Conservation (phyloP, 2,113 vertebrate genomes). For the Centropus bengalensis region DNA sequence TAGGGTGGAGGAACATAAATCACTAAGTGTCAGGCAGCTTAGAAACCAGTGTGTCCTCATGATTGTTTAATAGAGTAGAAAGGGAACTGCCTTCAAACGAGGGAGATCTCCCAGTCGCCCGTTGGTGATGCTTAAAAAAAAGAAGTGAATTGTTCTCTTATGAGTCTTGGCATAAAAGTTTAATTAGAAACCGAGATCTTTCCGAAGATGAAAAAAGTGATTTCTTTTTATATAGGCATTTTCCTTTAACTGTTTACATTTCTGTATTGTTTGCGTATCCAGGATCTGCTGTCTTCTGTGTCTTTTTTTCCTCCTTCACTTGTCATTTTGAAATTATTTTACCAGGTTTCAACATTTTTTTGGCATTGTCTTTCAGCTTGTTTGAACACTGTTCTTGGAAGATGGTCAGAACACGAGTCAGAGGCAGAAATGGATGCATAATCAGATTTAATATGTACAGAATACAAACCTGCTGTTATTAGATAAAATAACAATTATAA, state of each 20-base stretch:
- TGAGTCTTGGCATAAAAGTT: slow-evolving; percentile 50
- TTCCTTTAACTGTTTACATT: background rate
- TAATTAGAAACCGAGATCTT: slow-evolving; percentile 43
- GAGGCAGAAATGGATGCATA: background rate
- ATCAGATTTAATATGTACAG: background rate
- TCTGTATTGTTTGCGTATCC: background rate
- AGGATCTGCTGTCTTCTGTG: background rate
- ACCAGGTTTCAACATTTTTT: background rate
- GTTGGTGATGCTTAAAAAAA: background rate
- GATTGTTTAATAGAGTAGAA: slow-evolving; percentile 48
- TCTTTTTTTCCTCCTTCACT: background rate
- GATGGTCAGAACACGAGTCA: background rate
- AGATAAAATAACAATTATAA: background rate
- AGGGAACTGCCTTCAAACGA: slow-evolving; percentile 49
- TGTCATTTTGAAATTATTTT: background rate
- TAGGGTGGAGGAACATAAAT: slow-evolving; percentile 17
- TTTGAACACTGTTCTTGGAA: background rate
- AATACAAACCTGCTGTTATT: background rate
- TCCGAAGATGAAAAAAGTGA: background rate
- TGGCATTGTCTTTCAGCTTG: background rate
- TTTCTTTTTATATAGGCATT: background rate
- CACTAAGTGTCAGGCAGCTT: slow-evolving; percentile 8
- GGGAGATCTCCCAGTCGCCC: background rate
- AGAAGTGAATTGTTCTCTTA: slow-evolving; percentile 14
- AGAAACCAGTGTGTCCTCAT: slow-evolving; percentile 14